Base-by-base conservation (phyloP, 1,140 invertebrate species). In the Drosophila bocqueti region DNA sequence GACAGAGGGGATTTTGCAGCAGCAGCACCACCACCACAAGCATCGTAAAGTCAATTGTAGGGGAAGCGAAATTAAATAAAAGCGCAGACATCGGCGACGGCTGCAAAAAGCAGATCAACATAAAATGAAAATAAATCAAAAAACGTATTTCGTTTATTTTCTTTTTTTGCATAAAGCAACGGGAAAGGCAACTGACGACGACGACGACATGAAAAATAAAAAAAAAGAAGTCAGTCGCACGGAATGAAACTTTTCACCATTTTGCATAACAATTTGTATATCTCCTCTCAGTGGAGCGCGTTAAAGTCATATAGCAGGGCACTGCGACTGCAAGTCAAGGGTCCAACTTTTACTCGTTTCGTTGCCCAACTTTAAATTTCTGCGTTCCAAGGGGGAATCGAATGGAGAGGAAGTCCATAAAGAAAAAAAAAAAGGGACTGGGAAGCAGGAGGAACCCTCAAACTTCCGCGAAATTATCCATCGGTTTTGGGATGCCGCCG, bases 241-340 rank as follows among this genome's bases (percentile, higher is more conserved):
- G 83, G 82, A 89, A 89, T 84, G 85, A 90, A 90, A 90, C 85
- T 90, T 90, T 90, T 90, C 86, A 90, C 85, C 81, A 90, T 90
- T 90, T 90, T 90, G 85, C 85, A 90, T 90, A 90, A 90, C 85
- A 90, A 90, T 90, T 90, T 90, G 85, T 90, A 91, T 90, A 76
- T 85, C 84, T 91, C 75, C 90, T 91, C 84, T 91, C 85, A 90
- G 85, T 85, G 86, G 85, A 90, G 82, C 85, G 85, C 85, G 86
- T 90, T 90, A 90, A 90, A 81, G 80, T 75, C 81, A 89, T 85
- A 43, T 38, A 47, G 42, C 62, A 58, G 58, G 31, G 34, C 73
- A 77, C 63, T 54, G 71, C 57, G 55, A 72, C 49, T 52, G 67
- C 29, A 66, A 73, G 72, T 76, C 61, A 89, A 84, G 83, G 83